Evolutionary conservation across 2,888 invertebrate genomes (phyloP).

Genomic region (Lottia gigantea): DNA sequence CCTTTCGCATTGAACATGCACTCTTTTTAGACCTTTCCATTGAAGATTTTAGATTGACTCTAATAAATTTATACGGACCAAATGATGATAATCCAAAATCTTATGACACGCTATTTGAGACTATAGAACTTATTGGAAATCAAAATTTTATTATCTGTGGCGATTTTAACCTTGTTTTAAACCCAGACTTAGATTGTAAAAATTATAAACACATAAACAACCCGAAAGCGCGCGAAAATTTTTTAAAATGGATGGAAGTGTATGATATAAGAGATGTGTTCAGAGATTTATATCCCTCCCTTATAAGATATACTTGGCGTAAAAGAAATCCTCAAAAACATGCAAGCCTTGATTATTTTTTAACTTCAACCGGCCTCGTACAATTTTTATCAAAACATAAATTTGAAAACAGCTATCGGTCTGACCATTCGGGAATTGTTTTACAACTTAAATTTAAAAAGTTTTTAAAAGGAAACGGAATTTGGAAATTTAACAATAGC

Average conservation of each 20-base stretch:
- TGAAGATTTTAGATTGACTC: no score
- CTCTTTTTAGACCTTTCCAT: no score
- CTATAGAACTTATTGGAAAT: conserved; percentile 11
- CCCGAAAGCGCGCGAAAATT: no score
- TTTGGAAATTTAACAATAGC: conserved; percentile 24
- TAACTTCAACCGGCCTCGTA: conserved; percentile 12
- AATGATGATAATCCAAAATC: conserved; percentile 17
- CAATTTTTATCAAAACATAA: background rate
- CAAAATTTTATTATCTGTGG: background rate
- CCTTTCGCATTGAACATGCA: no score
- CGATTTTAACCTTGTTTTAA: conserved; percentile 16
- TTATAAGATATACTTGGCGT: conserved; percentile 20
- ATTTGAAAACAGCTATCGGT: conserved; percentile 12
- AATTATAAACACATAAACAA: background rate
- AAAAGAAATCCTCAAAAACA: conserved; percentile 16
- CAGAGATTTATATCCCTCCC: background rate
- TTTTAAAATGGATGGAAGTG: background rate
- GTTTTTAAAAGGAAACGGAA: background rate
- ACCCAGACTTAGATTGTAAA: conserved; percentile 14
- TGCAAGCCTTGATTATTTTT: conserved; percentile 20
- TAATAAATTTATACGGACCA: conserved; percentile 16
- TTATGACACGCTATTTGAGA: conserved; percentile 1
- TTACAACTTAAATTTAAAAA: conserved; percentile 13
- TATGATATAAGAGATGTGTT: conserved; percentile 6
- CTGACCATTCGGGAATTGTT: conserved; percentile 16